Percentiles rank a stretch among this genome's conserved stretches.
These are phyloP conservation scores for Thripadectes ignobilis DNA, from an alignment of 2,797 vertebrate genomes.

Conservation along the genomic window DNA sequence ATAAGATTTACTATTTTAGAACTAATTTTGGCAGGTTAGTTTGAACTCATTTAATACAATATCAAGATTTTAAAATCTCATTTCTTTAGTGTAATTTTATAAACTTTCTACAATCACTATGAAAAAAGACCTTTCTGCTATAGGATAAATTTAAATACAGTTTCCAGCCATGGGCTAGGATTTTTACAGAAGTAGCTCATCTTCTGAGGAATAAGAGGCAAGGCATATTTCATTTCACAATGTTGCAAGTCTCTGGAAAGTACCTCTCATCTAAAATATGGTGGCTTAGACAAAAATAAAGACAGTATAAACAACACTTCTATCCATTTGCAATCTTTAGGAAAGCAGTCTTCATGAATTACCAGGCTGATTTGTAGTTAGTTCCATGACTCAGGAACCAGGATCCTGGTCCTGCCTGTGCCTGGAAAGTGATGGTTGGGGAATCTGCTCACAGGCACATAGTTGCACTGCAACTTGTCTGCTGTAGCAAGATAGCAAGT, in stretches of 20 bases:
- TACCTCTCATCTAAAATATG: not conserved
- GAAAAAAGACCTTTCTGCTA: not conserved
- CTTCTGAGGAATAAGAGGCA: not conserved
- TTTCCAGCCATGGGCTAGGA: not conserved
- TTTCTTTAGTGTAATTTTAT: not conserved
- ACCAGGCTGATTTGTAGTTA: not conserved
- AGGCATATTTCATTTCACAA: not conserved
- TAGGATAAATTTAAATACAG: not conserved
- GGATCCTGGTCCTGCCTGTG: not conserved
- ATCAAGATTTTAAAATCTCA: not conserved
- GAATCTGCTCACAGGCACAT: not conserved
- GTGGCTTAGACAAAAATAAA: not conserved
- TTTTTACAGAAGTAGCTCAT: not conserved
- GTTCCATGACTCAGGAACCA: not conserved
- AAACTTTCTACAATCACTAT: not conserved
- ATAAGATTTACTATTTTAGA: not conserved
- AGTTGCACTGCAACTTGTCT: fast-evolving
- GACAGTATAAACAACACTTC: not conserved
- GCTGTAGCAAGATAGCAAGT: not conserved
- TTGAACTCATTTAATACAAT: not conserved
- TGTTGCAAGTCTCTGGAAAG: not conserved
- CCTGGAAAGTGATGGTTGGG: not conserved
- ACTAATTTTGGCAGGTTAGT: not conserved
- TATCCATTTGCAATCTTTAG: not conserved
- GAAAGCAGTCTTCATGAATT: not conserved